phyloP scores from a whole-genome alignment of 2,888 invertebrate species.

The Eucriotettix oculatus region DNA sequence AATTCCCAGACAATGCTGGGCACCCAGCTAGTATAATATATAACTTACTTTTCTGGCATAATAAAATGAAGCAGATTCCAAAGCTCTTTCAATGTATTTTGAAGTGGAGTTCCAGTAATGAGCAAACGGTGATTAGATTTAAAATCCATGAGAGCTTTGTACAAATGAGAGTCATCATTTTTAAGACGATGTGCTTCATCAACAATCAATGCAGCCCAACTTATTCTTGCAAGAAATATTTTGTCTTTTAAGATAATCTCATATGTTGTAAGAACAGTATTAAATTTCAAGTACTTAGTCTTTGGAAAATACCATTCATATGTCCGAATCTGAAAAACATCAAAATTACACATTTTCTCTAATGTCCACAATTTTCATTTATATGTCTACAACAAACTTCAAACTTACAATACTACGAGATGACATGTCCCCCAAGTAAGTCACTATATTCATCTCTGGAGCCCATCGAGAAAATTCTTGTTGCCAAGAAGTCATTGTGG shows the following conservation, averaged over 20 bases:
- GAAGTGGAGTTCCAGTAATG: constrained; percentile 93
- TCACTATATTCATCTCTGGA: constrained; percentile 91
- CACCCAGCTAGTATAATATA: too few species aligned
- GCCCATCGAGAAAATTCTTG: constrained; percentile 93
- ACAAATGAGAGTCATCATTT: constrained; percentile 93
- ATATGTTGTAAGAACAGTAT: constrained; percentile 90
- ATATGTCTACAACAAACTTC: constrained; percentile 21
- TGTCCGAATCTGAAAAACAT: constrained; percentile 60
- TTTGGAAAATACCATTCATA: constrained; percentile 90
- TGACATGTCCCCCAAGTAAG: constrained; percentile 87
- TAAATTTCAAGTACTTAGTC: constrained; percentile 88
- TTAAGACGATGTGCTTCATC: constrained; percentile 98
- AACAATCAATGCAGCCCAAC: constrained; percentile 89
- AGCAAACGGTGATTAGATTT: constrained; percentile 82
- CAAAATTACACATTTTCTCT: background rate
- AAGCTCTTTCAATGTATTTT: constrained; percentile 95
- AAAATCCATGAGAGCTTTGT: constrained; percentile 89
- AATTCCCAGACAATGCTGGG: too few species aligned
- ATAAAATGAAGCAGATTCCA: constrained; percentile 98
- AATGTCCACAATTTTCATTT: too few species aligned
- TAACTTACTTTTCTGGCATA: constrained; percentile 79
- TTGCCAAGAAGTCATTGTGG: constrained; percentile 99
- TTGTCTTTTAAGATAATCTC: constrained; percentile 92
- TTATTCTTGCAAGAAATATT: constrained; percentile 71
- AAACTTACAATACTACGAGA: constrained; percentile 75